These are phyloP conservation scores for Stictonetta naevosa DNA, from an alignment of 2,113 vertebrate species.

Conservation along the genomic window DNA sequence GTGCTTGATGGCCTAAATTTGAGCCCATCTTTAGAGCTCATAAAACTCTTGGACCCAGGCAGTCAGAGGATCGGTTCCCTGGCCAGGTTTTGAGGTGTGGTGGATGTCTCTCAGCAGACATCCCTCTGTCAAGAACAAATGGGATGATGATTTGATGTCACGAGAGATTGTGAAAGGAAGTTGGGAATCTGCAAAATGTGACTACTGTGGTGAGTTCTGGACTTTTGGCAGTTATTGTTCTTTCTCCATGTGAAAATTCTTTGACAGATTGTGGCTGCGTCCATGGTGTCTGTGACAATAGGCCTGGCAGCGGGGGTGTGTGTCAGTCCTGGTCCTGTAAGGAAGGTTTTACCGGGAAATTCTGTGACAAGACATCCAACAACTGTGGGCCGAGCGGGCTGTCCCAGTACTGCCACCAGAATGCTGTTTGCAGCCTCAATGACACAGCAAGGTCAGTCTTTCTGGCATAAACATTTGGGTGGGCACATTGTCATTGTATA, in stretches of 20 bases:
- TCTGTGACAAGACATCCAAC: constrained; percentile 82
- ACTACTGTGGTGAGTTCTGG: not conserved
- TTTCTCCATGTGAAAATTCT: not conserved
- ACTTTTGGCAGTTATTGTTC: not conserved
- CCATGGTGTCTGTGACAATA: constrained; percentile 95
- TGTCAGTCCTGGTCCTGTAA: constrained; percentile 87
- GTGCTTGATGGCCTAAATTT: not conserved
- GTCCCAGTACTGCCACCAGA: constrained; percentile 83
- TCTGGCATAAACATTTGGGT: not conserved
- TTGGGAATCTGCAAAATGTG: not conserved
- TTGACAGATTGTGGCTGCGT: constrained; percentile 88
- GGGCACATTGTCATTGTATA: not conserved
- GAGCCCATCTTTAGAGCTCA: not conserved
- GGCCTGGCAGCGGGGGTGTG: constrained; percentile 84
- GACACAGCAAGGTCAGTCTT: constrained; percentile 68
- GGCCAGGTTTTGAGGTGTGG: not conserved
- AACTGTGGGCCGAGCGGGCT: constrained; percentile 77
- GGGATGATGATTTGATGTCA: not conserved
- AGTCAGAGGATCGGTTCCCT: not conserved
- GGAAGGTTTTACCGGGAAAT: constrained; percentile 83
- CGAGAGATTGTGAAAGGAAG: not conserved
- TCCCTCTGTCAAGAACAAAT: not conserved
- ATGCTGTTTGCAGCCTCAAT: constrained; percentile 80
- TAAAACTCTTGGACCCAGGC: not conserved
- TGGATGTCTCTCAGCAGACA: not conserved